A percentile compares a stretch with the other conserved stretches of the same genome.
Conservation (phyloP, 1,140 invertebrate species). For the Bombus confusus region DNA sequence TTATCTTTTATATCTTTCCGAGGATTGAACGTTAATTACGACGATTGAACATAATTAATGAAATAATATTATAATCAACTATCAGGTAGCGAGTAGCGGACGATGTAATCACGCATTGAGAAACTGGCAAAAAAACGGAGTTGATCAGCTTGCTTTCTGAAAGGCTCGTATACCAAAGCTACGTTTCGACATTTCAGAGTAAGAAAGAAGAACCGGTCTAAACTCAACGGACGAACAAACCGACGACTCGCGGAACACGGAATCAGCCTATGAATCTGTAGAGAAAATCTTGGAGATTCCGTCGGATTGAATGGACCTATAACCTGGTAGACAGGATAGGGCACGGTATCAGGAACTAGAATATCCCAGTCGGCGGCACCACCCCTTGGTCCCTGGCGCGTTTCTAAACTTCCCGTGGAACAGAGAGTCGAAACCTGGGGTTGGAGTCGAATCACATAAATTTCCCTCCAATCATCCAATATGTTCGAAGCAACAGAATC, state of each 20-base stretch:
- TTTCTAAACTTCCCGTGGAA: constrained; percentile 9
- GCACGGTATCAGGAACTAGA: background rate
- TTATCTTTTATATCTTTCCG: too few relatives aligned
- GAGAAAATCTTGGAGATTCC: background rate
- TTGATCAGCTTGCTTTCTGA: too few relatives aligned
- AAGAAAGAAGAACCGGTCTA: background rate
- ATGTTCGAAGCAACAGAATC: constrained; percentile 47
- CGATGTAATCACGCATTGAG: too few relatives aligned
- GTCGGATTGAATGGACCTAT: background rate
- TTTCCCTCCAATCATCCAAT: constrained; percentile 54
- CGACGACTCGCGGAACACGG: too few relatives aligned
- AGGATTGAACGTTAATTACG: too few relatives aligned
- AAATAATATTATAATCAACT: too few relatives aligned
- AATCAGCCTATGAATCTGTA: background rate
- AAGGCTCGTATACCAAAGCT: too few relatives aligned
- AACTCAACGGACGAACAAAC: background rate
- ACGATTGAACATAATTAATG: too few relatives aligned
- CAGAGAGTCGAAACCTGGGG: background rate
- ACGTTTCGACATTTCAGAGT: background rate
- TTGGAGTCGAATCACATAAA: constrained; percentile 36
- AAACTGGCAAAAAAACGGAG: too few relatives aligned
- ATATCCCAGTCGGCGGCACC: background rate
- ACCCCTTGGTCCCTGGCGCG: background rate
- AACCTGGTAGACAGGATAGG: background rate
- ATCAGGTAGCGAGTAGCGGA: too few relatives aligned